Conservation (phyloP, 2,113 vertebrate genomes). For the Bostrychus sinensis region DNA sequence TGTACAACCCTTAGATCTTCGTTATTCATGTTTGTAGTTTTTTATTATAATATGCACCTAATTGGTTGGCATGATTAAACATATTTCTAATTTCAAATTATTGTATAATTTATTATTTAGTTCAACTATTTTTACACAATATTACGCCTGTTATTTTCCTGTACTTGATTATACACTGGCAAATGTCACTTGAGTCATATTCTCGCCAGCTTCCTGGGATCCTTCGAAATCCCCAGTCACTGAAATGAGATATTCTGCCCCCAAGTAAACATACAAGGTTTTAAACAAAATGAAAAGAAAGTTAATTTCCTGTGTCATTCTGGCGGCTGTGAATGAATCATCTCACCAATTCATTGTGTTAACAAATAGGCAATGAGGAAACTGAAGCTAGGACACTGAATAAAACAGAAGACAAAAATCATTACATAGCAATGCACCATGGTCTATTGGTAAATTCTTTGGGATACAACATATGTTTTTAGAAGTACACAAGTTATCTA, state of each 20-base stretch:
- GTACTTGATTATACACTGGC: not conserved
- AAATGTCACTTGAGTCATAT: not conserved
- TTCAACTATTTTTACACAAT: not conserved
- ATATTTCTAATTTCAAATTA: not conserved
- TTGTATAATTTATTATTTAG: not conserved
- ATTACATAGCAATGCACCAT: too few relatives aligned
- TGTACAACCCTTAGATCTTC: too few relatives aligned
- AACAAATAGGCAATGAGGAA: not conserved
- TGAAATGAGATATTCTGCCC: not conserved
- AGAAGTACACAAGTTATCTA: too few relatives aligned
- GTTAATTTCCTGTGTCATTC: not conserved
- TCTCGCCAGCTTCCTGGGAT: not conserved
- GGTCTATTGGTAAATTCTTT: too few relatives aligned
- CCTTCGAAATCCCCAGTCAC: not conserved
- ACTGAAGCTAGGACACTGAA: not conserved
- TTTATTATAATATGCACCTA: too few relatives aligned
- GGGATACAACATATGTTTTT: too few relatives aligned
- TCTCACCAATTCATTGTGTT: not conserved
- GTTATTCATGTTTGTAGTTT: too few relatives aligned
- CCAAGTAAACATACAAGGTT: not conserved
- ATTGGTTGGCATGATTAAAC: not conserved
- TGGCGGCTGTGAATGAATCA: constrained; percentile 5
- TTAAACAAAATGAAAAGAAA: constrained; percentile 1
- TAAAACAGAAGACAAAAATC: not conserved
- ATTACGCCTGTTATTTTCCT: not conserved